phyloP scores from a whole-genome alignment of 1,140 invertebrate genomes.

The Odontomachus brunneus region DNA sequence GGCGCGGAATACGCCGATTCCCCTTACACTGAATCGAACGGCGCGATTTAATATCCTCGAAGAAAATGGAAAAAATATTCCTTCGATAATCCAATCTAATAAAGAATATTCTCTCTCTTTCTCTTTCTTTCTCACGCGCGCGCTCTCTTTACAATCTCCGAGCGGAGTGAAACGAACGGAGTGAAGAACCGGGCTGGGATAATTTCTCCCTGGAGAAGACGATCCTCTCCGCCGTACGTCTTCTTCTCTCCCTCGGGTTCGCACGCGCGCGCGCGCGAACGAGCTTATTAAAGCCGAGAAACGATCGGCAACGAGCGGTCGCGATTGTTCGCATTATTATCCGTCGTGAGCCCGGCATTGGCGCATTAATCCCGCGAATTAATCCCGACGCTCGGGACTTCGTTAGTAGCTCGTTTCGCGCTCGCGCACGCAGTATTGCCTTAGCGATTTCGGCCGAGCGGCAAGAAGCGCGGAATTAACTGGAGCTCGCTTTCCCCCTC shows the following conservation, averaged over 20 bases:
- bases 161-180: neutral
- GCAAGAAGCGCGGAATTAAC: conserved; percentile 48
- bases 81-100: neutral
- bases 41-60: neutral
- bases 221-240: neutral
- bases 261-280: no score
- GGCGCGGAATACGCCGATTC: conserved; percentile 1
- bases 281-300: neutral
- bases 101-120: no score
- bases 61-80: conserved; percentile 12
- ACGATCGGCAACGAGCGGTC: neutral
- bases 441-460: conserved; percentile 55
- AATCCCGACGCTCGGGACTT: neutral
- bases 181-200: neutral
- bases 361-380: conserved; percentile 53
- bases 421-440: conserved; percentile 21
- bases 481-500: conserved; percentile 2
- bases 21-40: neutral
- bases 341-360: neutral
- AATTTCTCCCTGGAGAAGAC: neutral
- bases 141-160: neutral
- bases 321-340: conserved; percentile 31
- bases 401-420: conserved; percentile 49
- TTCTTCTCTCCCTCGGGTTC: no score
- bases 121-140: no score